phyloP scores from a whole-genome alignment of 2,888 invertebrate genomes.

The Schizotus pectinicornis region DNA sequence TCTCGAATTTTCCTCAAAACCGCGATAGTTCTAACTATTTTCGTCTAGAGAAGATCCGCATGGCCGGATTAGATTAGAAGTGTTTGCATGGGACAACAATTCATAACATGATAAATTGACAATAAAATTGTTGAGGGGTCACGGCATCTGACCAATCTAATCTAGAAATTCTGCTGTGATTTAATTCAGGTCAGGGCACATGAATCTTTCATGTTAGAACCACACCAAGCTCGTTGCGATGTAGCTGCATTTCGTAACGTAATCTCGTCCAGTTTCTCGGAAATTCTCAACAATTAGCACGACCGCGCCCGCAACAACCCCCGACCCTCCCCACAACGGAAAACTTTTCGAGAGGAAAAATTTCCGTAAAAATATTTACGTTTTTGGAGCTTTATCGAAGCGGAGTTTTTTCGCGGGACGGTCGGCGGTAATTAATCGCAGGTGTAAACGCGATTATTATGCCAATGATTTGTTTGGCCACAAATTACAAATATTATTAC shows the following conservation, averaged over 20 bases:
- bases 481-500: constrained; percentile 7
- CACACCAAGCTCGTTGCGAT: background rate
- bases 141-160: constrained; percentile 48
- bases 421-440: background rate
- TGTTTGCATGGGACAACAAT: constrained; percentile 36
- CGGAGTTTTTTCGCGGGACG: background rate
- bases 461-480: background rate
- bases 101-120: constrained; percentile 50
- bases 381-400: background rate
- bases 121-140: constrained; percentile 52
- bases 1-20: too few species aligned
- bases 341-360: too few species aligned
- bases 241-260: background rate
- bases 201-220: constrained; percentile 9
- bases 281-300: background rate
- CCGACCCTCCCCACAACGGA: too few species aligned
- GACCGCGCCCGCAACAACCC: too few species aligned
- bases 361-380: background rate
- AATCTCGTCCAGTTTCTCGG: background rate
- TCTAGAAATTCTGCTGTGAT: constrained; percentile 33
- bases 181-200: constrained; percentile 32
- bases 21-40: too few species aligned
- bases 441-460: background rate
- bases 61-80: background rate
- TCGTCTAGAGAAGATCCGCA: background rate